Conservation (phyloP, 2,888 invertebrate genomes). For the Philhelius pedissequus region DNA sequence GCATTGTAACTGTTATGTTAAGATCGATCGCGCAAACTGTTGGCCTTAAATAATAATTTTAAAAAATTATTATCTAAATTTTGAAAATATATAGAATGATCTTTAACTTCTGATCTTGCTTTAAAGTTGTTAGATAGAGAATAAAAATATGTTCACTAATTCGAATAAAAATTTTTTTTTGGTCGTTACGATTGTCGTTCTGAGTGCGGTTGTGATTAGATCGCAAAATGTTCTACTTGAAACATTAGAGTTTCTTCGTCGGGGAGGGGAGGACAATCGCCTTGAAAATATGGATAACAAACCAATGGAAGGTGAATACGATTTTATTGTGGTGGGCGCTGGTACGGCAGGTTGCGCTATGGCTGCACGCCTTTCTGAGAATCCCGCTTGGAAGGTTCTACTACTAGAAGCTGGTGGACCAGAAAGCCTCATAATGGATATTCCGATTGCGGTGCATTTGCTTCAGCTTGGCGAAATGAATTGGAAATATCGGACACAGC, state of each 20-base stretch:
- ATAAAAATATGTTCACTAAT: constrained; percentile 26
- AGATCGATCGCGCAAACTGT: constrained; percentile 39
- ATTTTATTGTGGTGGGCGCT: constrained; percentile 89
- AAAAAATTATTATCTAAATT: not conserved
- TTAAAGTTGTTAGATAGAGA: not conserved
- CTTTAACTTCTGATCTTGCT: constrained; percentile 29
- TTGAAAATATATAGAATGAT: constrained; percentile 48
- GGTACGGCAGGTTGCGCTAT: constrained; percentile 89
- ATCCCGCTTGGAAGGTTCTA: constrained; percentile 83
- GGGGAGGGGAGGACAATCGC: constrained; percentile 75
- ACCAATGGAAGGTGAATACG: constrained; percentile 81
- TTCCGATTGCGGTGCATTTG: constrained; percentile 86
- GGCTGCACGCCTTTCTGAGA: constrained; percentile 86
- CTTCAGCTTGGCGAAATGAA: constrained; percentile 85
- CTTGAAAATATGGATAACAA: constrained; percentile 76
- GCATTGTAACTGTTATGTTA: constrained; percentile 57
- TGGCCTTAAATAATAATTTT: not conserved
- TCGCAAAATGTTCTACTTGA: constrained; percentile 73
- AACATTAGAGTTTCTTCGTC: constrained; percentile 75
- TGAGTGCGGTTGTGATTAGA: constrained; percentile 36
- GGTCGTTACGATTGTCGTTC: constrained; percentile 34
- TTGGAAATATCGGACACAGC: constrained; percentile 90
- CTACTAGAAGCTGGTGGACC: constrained; percentile 86
- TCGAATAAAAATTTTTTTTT: constrained; percentile 22
- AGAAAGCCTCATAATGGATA: constrained; percentile 87